Percentiles rank a stretch among this genome's conserved stretches.
phyloP scores from a whole-genome alignment of 2,113 vertebrate genomes.

The Cettia cetti region DNA sequence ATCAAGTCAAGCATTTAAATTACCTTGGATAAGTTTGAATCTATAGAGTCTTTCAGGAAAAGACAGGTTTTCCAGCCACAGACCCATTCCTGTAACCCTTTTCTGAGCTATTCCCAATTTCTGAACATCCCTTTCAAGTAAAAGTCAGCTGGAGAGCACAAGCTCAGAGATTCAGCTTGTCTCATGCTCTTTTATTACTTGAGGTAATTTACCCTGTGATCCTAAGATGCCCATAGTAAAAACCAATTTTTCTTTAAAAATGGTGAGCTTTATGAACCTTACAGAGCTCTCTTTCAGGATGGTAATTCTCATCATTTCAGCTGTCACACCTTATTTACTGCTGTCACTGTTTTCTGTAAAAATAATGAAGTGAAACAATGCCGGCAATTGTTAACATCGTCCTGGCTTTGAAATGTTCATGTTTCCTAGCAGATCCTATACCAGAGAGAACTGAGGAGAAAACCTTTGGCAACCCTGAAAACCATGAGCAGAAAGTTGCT shows the following conservation, averaged over 20 bases:
- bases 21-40: neutral
- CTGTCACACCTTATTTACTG: conserved; percentile 18
- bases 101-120: neutral
- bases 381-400: neutral
- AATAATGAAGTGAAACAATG: neutral
- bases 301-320: neutral
- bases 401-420: neutral
- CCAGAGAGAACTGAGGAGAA: neutral
- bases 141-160: neutral
- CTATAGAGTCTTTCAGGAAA: neutral
- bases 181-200: neutral
- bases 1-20: conserved; percentile 20
- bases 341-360: conserved; percentile 6
- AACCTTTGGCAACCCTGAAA: neutral
- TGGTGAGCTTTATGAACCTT: neutral
- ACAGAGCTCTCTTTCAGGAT: neutral
- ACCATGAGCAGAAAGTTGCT: neutral
- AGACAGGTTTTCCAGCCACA: neutral
- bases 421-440: neutral
- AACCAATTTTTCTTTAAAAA: neutral
- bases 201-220: neutral
- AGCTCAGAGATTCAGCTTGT: neutral
- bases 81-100: neutral
- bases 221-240: neutral
- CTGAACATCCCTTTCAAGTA: neutral